Evolutionary conservation across 2,888 invertebrate genomes (phyloP), one percentile per base, ranked within the genome.

Genomic region (Hydriomena furcata): DNA sequence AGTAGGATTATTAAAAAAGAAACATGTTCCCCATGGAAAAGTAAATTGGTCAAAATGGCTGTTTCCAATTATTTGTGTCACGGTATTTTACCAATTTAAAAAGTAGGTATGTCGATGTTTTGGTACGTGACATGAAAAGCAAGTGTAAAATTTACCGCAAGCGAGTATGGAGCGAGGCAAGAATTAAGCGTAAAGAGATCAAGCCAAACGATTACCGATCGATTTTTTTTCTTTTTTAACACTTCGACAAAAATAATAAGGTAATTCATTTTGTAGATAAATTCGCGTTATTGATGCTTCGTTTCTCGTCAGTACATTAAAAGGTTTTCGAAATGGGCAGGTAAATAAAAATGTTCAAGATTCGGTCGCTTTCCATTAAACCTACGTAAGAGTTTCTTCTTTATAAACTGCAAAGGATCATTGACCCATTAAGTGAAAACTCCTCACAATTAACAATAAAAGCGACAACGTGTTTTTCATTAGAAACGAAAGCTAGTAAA

Each of bases 401-500:
- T 5, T 27, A 27, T 34, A 35, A 36, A 12, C 11, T 24, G 21
- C 10, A 42, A 4, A 12, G 56, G 73, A 63, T 59, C 68, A 46
- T 69, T 71, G 70, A 76, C 71, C 73, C 59, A 66, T 59, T 65
- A 69, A 73, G 79, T 76, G 77, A 79, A 82, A 78, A 69, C 66
- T 56, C 41, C 52, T 55, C 63, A 60, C 54, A 60, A 62, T 66
- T 66, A 63, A 75, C 74, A 72, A 77, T 76, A 73, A 76, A 73
- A 81, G 73, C 70, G 66, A 69, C 71, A 63, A 58, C 58, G 61
- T 47, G 68, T 78, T 82, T 79, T 81, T 79, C 75, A 69, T 74
- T 64, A 67, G 63, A 79, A 79, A 75, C 59, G 82, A 83, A 82
- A 84, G 82, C 76, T 61, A 63, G 71, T 70, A 71, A 77, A 76